Evolutionary conservation across 2,888 invertebrate species (phyloP), one percentile per base, ranked within the genome.

Genomic region (Cryptus viduatorius): DNA sequence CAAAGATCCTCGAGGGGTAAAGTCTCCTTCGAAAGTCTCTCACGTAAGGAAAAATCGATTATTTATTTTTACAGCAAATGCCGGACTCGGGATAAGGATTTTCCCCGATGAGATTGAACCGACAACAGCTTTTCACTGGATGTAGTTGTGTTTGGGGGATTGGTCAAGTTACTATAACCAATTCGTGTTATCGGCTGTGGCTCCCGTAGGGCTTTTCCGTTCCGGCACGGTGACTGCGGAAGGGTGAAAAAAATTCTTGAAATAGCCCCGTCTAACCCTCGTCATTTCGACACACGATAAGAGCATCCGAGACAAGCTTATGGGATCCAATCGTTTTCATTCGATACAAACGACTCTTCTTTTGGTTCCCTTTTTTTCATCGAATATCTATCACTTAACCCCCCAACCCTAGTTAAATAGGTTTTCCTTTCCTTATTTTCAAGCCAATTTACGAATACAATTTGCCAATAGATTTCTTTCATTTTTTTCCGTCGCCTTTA

Each of bases 231-330:
- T 19, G 31, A 64, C 50, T 37, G 16, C n/a, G 46, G 71, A 65
- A 72, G 50, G 24, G 72, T 44, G 37, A 44, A 53, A 65, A 79
- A 65, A 37, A 37, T 65, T 53, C 50, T 56, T 29, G 31, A 53
- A 72, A 72, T 29, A 48, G 53, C 0, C 72, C 79, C 48, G 48
- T 72, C 79, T 37, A 50, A 79, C 72, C 72, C 72, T 79, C 65
- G 79, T 79, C 71, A 79, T 71, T 50, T 48, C 7, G 42, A 61
- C 29, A 37, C 24, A 3, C 61, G 46, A 5, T 56, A 19, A 16
- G 24, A 56, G 24, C 56, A 24, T 56, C 56, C 56, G 56, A 24
- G 56, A 56, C 24, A 16, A 56, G 12, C 53, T 53, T 8, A 19
- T 19, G 37, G 37, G 37, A 37, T 37, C 7, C 53, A 19, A 19